Base-by-base conservation (phyloP, 2,797 vertebrate species). In the Notolabrus celidotus region DNA sequence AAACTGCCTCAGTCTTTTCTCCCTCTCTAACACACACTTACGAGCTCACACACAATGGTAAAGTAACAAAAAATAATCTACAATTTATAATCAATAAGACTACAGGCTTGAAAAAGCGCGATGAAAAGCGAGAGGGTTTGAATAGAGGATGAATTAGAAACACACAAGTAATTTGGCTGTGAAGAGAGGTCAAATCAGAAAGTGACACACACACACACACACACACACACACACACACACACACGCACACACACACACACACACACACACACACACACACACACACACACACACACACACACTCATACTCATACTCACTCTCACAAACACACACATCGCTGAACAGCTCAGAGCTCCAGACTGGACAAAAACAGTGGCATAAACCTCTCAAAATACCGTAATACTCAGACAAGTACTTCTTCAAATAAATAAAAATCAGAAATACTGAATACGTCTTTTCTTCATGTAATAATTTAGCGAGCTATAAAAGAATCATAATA, bases 131-230 rank as follows among this genome's bases (percentile, higher is more conserved):
- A 62, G 61, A 10, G 50, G 2, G 5, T 67, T 23, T 46, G 12
- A 70, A 62, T 22, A 25, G 59, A 46, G 78, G 82, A 80, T 84
- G 62, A 67, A 82, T 76, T 77, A 34, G 70, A 72, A 82, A 86
- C 63, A 77, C 68, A 68, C 51, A 58, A 76, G 73, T 67, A 45
- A 71, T 85, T 59, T 66, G 74, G 71, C 72, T 72, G 67, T 74
- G 69, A 71, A 59, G 78, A 72, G 67, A 83, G 83, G 83, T 88
- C 79, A 89, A 71, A 82, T 84, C 63, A 73, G 71, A 77, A 79
- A 80, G 74, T 85, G 81, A 84, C 77, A 84, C 83, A 85, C 71
- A 52, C 5, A 57, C 41, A 20, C 41, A 43, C n/a, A 43, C 41
- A 43, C 41, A 42, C 41, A 42, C 41, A 42, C 17, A 19, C 41